These are phyloP conservation scores for Nothobranchius kuhntae DNA, from an alignment of 2,113 vertebrate species.

Conservation along the genomic window DNA sequence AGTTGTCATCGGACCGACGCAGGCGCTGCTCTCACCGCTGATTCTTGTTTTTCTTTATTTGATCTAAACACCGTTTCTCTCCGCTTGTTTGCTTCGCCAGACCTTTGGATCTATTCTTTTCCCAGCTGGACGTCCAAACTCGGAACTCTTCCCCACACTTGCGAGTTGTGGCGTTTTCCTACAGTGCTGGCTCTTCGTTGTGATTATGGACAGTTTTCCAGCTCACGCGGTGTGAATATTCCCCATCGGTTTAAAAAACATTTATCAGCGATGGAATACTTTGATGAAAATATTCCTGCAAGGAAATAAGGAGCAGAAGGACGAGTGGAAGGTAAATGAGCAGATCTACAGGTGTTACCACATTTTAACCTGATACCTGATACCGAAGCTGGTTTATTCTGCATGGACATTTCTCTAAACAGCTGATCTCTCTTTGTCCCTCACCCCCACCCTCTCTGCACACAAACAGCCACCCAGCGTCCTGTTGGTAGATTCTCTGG, in stretches of 20 bases:
- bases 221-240: conserved; percentile 47
- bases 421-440: conserved; percentile 22
- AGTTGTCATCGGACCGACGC: conserved; percentile 75
- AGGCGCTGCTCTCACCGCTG: conserved; percentile 43
- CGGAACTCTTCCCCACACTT: conserved; percentile 34
- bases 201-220: conserved; percentile 48
- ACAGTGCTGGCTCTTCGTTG: conserved; percentile 5
- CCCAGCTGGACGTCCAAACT: conserved; percentile 12
- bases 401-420: conserved; percentile 40
- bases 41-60: conserved; percentile 16
- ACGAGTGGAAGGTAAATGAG: conserved; percentile 55
- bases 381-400: conserved; percentile 28
- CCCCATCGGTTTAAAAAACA: conserved; percentile 24
- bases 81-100: conserved; percentile 43
- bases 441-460: conserved; percentile 23
- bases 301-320: conserved; percentile 44
- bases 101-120: background rate
- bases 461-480: conserved; percentile 51
- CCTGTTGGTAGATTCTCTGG: conserved; percentile 53
- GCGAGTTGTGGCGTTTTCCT: conserved; percentile 33
- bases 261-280: conserved; percentile 64
- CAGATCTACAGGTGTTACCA: conserved; percentile 3
- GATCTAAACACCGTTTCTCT: conserved; percentile 11
- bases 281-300: conserved; percentile 50
- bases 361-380: too few relatives aligned